phyloP scores from a whole-genome alignment of 2,797 vertebrate genomes.

The Halcyon chelicuti region DNA sequence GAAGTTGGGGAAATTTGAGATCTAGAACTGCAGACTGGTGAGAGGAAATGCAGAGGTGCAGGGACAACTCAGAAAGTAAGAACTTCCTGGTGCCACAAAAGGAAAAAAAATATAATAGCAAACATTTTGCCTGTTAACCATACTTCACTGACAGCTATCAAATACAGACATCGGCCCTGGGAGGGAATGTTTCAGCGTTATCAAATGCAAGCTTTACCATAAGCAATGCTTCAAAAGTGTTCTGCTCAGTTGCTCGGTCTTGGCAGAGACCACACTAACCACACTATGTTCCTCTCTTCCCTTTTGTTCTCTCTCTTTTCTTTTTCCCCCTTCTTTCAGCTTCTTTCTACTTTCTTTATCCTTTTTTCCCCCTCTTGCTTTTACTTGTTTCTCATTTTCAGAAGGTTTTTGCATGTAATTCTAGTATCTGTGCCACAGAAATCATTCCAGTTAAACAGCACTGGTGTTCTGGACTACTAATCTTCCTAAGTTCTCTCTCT shows the following conservation, averaged over 20 bases:
- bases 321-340: background rate
- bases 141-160: background rate
- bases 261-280: background rate
- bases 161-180: background rate
- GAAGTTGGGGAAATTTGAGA: background rate
- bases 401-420: background rate
- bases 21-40: background rate
- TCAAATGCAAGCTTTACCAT: background rate
- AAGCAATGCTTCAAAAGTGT: background rate
- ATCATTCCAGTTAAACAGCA: background rate
- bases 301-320: background rate
- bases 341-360: background rate
- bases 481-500: background rate
- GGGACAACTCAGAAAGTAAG: background rate
- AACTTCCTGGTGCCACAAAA: background rate
- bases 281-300: background rate
- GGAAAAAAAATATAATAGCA: background rate
- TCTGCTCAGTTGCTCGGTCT: background rate
- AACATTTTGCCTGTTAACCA: background rate
- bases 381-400: background rate
- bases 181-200: background rate
- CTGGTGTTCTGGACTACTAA: background rate
- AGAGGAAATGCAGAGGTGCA: background rate
- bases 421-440: background rate
- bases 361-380: background rate